Evolutionary conservation across 2,113 vertebrate genomes (phyloP), one percentile per base, ranked within the genome.

Genomic region (Oryzias celebensis): DNA sequence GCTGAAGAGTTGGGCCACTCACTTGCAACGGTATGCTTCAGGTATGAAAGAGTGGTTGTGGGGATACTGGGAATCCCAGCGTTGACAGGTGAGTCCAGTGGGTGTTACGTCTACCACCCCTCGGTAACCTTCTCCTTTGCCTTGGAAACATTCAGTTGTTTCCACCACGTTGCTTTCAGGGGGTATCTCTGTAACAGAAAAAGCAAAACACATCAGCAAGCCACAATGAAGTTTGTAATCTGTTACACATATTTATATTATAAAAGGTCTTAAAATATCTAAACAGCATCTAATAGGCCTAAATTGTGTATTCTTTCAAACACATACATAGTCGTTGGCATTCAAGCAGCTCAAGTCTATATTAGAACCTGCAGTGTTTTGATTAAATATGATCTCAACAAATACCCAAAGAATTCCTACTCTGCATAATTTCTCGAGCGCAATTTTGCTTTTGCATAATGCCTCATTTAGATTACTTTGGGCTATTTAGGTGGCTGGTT

Each of bases 1-100:
- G 51, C 52, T 69, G 46, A 58, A 46, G 52, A 49, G 22, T 44
- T 57, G 55, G 59, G 58, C 50, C 44, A 42, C 96, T 96, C 83
- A 99, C 97, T 97, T 98, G 97, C 97, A 99, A 66, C 91, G 92
- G 87, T 96, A 98, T 81, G 95, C 95, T 76, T 95, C 89, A 3
- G 95, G 93, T 47, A 90, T 93, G 83, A 96, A 93, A 26, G 94
- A 92, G 81, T 99, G 97, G 58, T 94, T 91, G 74, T 99, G 96
- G 74, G 97, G 97, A 82, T 92, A 93, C 81, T 98, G 97, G 0
- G 93, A 92, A 82, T 98, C 94, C 97, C 97, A 99, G 50, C 91
- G 88, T 62, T 99, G 97, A 81, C 97, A 99, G 3, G 68, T 91
- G 68, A 94, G 84, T 43, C 96, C 95, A 3, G 93, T 95, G 73